These are phyloP conservation scores for Holothuria scabra DNA, from an alignment of 53 echinoderm and acorn worm genomes.

Conservation along the genomic window DNA sequence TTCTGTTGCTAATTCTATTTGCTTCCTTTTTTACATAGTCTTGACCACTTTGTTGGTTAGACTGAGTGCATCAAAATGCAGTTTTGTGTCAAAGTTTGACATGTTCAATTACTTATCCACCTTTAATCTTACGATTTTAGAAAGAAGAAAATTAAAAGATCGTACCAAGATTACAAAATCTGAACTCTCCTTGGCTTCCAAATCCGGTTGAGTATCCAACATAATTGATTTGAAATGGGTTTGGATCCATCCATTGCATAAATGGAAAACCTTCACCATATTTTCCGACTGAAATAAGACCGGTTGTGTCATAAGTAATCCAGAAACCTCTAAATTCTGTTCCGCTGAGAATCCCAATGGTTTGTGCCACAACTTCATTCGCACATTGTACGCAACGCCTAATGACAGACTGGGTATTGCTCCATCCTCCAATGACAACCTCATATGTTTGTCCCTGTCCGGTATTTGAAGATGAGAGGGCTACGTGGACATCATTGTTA, in stretches of 20 bases:
- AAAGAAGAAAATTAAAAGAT: neutral
- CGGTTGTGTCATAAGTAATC: slow-evolving; percentile 50
- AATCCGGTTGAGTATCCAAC: slow-evolving; percentile 79
- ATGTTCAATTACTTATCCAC: too few species aligned
- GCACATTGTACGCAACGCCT: slow-evolving; percentile 57
- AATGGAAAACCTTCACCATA: slow-evolving; percentile 55
- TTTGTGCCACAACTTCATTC: slow-evolving; percentile 53
- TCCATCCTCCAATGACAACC: slow-evolving; percentile 70
- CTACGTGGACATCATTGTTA: slow-evolving; percentile 61
- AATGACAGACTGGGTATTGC: slow-evolving; percentile 67
- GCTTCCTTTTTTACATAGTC: too few species aligned
- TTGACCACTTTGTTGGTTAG: too few species aligned
- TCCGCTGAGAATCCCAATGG: slow-evolving; percentile 52
- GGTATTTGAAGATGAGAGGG: slow-evolving; percentile 53
- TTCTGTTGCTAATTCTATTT: too few species aligned
- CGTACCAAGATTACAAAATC: slow-evolving; percentile 74
- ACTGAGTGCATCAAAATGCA: too few species aligned
- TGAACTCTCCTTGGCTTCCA: slow-evolving; percentile 64
- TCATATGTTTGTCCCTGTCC: slow-evolving; percentile 65
- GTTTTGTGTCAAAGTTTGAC: too few species aligned
- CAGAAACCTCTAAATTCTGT: slow-evolving; percentile 73
- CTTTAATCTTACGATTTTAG: too few species aligned
- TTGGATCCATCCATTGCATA: slow-evolving; percentile 70
- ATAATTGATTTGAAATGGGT: slow-evolving; percentile 67
- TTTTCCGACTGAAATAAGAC: slow-evolving; percentile 66